Base-by-base conservation (phyloP, 2,113 vertebrate genomes). In the Cyanocitta stelleri region DNA sequence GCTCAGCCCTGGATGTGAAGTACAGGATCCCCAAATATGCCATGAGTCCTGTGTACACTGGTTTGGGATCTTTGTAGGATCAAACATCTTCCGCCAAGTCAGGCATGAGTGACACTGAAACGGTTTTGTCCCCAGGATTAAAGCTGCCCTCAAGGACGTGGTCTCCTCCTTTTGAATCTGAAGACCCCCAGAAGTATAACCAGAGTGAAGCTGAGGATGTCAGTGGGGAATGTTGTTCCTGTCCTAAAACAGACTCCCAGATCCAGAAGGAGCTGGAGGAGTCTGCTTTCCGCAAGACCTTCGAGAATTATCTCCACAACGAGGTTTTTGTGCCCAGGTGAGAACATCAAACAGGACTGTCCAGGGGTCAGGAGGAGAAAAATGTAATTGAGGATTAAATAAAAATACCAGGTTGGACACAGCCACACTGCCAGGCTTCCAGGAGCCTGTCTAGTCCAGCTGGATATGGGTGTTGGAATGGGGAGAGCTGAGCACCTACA, bases 241-340 rank as follows among this genome's bases (percentile, higher is more conserved):
- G 99, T 44, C 99, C 99, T 7, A 99, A 99, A 97, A 99, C 99
- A 0, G 99, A 99, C 85, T 97, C 97, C 2, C 98, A 99, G 86
- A 98, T 99, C 23, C 98, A 99, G 71, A 99, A 99, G 95, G 99
- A 99, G 92, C 98, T 98, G n/a, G 98, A 99, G 66, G 99, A 99
- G 90, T 98, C 98, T 1, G 98, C 98, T 5, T 99, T 99, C 94
- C 96, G 98, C 96, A 99, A 99, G 97, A 99, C 98, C 0, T 99
- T 99, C 1, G 99, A 99, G 97, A 99, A 99, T 90, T 99, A 99
- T 82, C 98, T 99, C 46, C 99, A 99, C 98, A 99, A 99, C 1
- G 99, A 98, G 93, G 99, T 99, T 7, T 99, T 99, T 24, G 98
- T 99, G 62, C 98, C 98, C 97, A 99, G 99, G 99, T 99, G 93